phyloP scores from a whole-genome alignment of 2,888 invertebrate species.

The Eupithecia subfuscata region DNA sequence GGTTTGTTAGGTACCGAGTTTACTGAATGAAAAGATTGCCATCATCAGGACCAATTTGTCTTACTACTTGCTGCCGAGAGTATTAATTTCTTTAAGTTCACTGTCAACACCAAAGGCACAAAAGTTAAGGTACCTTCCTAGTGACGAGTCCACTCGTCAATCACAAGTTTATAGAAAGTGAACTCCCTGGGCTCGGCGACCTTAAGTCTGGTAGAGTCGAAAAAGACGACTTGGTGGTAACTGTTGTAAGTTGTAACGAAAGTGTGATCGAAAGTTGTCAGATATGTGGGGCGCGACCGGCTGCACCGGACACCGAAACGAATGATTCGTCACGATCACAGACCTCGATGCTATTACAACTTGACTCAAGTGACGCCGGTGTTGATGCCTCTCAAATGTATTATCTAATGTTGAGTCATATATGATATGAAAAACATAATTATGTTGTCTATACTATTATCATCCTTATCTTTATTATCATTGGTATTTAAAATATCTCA shows the following conservation, averaged over 20 bases:
- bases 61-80: background rate
- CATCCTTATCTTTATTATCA: no score
- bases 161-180: conserved; percentile 60
- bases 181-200: conserved; percentile 67
- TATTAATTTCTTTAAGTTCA: background rate
- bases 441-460: background rate
- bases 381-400: conserved; percentile 1
- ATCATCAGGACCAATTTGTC: background rate
- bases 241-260: conserved; percentile 72
- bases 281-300: conserved; percentile 78
- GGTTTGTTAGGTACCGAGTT: background rate
- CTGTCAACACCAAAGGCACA: background rate
- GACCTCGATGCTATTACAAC: conserved; percentile 4
- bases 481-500: background rate
- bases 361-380: background rate
- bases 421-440: background rate
- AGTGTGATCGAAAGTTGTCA: conserved; percentile 82
- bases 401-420: background rate
- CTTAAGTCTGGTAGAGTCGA: conserved; percentile 65
- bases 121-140: background rate
- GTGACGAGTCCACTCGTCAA: conserved; percentile 14
- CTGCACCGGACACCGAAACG: conserved; percentile 27
- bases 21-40: background rate
- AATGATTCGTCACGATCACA: conserved; percentile 18
- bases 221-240: conserved; percentile 67